Evolutionary conservation across 2,888 invertebrate species (phyloP).

Genomic region (Drosophila longiperda): DNA sequence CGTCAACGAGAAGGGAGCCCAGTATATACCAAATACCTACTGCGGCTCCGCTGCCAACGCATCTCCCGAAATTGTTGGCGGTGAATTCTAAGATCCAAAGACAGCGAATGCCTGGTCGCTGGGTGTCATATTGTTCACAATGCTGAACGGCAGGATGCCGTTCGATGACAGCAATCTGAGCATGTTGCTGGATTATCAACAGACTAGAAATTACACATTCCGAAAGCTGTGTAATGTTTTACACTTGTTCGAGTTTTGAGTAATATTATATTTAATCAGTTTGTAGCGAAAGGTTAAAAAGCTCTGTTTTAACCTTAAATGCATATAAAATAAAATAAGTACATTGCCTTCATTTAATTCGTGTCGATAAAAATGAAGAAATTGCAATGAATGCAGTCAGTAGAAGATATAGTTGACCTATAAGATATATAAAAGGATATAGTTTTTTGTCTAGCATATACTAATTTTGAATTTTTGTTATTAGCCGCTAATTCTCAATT

Average conservation of each 20-base stretch:
- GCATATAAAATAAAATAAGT: background rate
- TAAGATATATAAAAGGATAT: background rate
- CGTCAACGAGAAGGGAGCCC: slow-evolving; percentile 88
- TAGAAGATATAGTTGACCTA: background rate
- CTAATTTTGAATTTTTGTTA: background rate
- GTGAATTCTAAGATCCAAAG: slow-evolving; percentile 94
- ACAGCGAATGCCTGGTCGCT: slow-evolving; percentile 97
- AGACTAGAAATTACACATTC: slow-evolving; percentile 92
- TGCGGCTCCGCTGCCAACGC: slow-evolving; percentile 98
- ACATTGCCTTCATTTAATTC: background rate
- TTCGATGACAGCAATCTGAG: slow-evolving; percentile 95
- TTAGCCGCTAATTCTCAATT: background rate
- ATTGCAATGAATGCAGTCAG: background rate
- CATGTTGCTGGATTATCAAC: slow-evolving; percentile 93
- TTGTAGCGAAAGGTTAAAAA: background rate
- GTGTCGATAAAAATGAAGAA: background rate
- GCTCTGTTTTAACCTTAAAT: background rate
- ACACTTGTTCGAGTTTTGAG: background rate
- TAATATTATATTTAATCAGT: background rate
- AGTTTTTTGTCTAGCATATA: background rate
- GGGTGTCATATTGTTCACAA: slow-evolving; percentile 95
- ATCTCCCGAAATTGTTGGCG: slow-evolving; percentile 96
- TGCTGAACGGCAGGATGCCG: slow-evolving; percentile 97
- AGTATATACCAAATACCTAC: slow-evolving; percentile 94
- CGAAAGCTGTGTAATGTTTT: no score